Evolutionary conservation across 2,797 vertebrate species (phyloP).

Genomic region (Acestrorhynchus altus): DNA sequence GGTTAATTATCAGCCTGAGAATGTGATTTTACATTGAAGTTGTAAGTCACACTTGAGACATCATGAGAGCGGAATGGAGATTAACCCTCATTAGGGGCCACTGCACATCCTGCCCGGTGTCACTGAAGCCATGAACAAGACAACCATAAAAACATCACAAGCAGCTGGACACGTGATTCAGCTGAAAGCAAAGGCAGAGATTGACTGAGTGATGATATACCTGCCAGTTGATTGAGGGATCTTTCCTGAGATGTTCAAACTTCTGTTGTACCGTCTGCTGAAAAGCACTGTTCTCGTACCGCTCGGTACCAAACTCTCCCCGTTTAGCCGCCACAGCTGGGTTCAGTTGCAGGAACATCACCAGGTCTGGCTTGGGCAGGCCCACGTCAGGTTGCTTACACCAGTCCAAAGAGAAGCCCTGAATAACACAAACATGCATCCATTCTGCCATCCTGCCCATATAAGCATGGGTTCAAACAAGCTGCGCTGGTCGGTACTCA

Average conservation of each 20-base stretch:
- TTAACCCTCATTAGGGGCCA: too few relatives aligned
- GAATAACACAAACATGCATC: conserved; percentile 25
- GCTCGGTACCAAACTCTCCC: conserved; percentile 85
- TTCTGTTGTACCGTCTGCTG: conserved; percentile 81
- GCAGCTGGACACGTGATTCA: too few relatives aligned
- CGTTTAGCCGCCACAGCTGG: conserved; percentile 76
- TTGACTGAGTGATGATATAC: conserved; percentile 64
- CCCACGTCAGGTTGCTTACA: conserved; percentile 90
- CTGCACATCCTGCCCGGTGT: too few relatives aligned
- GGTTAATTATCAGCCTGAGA: background rate
- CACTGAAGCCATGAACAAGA: too few relatives aligned
- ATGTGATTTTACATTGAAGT: background rate
- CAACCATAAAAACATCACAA: too few relatives aligned
- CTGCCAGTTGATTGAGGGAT: conserved; percentile 89
- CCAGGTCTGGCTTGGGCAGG: conserved; percentile 93
- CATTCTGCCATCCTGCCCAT: background rate
- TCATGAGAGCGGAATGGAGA: too few relatives aligned
- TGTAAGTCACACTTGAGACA: background rate
- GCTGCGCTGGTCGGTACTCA: conserved; percentile 68
- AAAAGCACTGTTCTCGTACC: conserved; percentile 86
- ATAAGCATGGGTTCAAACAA: background rate
- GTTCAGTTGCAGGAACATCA: conserved; percentile 88
- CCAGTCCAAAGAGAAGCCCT: conserved; percentile 92
- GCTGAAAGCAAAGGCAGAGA: too few relatives aligned
- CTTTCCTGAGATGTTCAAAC: conserved; percentile 85